A percentile compares a stretch with the other conserved stretches of the same genome.
Conservation (phyloP, 2,113 vertebrate species). For the Cephalopholis sonnerati region DNA sequence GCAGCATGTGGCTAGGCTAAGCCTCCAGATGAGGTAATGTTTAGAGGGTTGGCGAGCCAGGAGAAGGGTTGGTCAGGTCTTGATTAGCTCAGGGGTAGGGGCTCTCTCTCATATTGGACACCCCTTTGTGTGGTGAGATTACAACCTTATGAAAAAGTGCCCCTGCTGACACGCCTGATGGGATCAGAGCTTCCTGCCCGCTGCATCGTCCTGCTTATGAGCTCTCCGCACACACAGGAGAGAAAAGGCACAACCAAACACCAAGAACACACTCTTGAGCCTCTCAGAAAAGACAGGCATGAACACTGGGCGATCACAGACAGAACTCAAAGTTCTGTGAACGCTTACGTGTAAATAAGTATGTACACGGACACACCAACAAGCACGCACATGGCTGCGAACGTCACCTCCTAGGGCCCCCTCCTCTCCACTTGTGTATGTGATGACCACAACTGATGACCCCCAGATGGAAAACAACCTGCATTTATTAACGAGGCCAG, state of each 20-base stretch:
- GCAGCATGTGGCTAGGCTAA: slow-evolving; percentile 70
- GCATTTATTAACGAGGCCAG: slow-evolving; percentile 63
- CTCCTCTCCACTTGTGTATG: slow-evolving; percentile 23
- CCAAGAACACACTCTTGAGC: slow-evolving; percentile 20
- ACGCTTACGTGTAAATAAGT: slow-evolving; percentile 11
- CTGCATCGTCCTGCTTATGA: slow-evolving; percentile 66
- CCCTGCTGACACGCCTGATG: slow-evolving; percentile 78
- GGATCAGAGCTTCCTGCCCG: slow-evolving; percentile 77
- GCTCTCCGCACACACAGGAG: slow-evolving; percentile 31
- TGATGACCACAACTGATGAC: slow-evolving; percentile 58
- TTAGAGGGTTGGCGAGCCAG: slow-evolving; percentile 60
- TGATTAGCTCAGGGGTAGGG: slow-evolving; percentile 79
- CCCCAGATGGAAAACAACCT: slow-evolving; percentile 72
- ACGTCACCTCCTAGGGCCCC: slow-evolving; percentile 25
- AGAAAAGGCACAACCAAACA: slow-evolving; percentile 55
- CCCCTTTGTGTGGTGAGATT: slow-evolving; percentile 81
- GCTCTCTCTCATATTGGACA: slow-evolving; percentile 76
- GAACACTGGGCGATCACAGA: not conserved
- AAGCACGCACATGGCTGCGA: slow-evolving; percentile 6
- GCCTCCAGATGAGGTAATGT: slow-evolving; percentile 79
- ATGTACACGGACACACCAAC: slow-evolving; percentile 4
- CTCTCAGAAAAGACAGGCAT: slow-evolving; percentile 6
- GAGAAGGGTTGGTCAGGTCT: slow-evolving; percentile 71
- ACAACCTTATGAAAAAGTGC: slow-evolving; percentile 82
- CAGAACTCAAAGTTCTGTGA: slow-evolving; percentile 10